Base-by-base conservation (phyloP, 2,888 invertebrate genomes). In the Psylliodes chrysocephalus region DNA sequence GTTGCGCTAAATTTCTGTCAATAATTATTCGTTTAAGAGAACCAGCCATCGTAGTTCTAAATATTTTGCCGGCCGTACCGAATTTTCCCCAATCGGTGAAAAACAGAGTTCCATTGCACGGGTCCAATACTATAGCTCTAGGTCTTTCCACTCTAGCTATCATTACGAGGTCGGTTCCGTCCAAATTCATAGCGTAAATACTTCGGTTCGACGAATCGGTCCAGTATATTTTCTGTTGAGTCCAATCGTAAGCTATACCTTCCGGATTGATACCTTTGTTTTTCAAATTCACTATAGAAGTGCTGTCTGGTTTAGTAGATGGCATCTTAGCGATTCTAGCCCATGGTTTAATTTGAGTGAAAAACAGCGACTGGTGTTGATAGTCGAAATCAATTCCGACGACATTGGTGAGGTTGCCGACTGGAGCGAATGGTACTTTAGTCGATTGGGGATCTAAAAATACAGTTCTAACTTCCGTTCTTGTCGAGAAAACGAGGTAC, bases 331-430 rank as follows among this genome's bases (percentile, higher is more conserved):
- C 94, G 64, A 96, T 95, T 76, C 90, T 89, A 0, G 95, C 91
- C 91, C 93, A 94, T 0, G 96, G 96, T 70, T 95, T 86, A 64
- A 96, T 96, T 84, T 96, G 95, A 0, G 96, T 96, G 81, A 96
- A 98, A 78, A 96, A 89, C 68, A 98, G 83, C 74, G 89, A 91
- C 68, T 92, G 91, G 72, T 96, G 93, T 1, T 89, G 88, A 77
- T 93, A 96, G 79, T 98, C 98, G 79, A 96, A 98, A 82, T 98
- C 98, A 7, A 98, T 87, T 1, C 97, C 98, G 1, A 96, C 96
- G 0, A 96, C 96, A 76, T 96, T 96, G 0, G 95, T 95, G 18
- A 96, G 83, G 78, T 95, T 95, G 0, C 87, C 89, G 28, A 95
- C 86, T 0, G 96, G 91, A 67, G 90, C 89, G 78, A 97, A 96